Evolutionary conservation across 2,888 invertebrate genomes (phyloP).

Genomic region (Xestia sexstrigata): DNA sequence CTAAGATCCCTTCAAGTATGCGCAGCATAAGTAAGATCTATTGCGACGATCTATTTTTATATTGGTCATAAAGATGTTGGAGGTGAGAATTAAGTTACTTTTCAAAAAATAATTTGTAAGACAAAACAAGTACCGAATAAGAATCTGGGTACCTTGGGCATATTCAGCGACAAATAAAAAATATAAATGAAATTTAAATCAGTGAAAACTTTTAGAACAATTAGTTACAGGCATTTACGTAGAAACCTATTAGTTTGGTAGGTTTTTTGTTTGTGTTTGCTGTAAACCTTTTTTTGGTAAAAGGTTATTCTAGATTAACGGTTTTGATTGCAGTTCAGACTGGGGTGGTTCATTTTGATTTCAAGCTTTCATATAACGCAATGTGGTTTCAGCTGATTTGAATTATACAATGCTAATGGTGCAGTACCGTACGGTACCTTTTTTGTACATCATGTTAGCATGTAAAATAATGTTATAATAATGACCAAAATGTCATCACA

Average conservation of each 20-base stretch:
- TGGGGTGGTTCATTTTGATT: not conserved
- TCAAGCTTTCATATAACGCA: not conserved
- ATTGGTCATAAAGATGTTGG: constrained; percentile 39
- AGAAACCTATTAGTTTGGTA: not conserved
- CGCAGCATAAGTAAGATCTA: constrained; percentile 57
- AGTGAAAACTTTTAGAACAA: not conserved
- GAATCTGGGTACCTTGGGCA: too few relatives aligned
- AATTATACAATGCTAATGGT: not conserved
- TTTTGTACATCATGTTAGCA: not conserved
- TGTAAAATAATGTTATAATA: constrained; percentile 28
- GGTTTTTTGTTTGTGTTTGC: not conserved
- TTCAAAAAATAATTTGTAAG: constrained; percentile 21
- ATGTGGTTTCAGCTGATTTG: not conserved
- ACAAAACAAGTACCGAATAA: not conserved
- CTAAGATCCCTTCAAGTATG: constrained; percentile 26
- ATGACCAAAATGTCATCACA: constrained; percentile 9
- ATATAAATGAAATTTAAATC: not conserved
- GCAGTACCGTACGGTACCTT: not conserved
- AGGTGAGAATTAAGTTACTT: constrained; percentile 30
- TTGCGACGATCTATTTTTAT: constrained; percentile 57
- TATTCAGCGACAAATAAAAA: not conserved
- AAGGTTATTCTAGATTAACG: not conserved
- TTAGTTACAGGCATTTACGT: not conserved
- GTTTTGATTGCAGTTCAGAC: not conserved
- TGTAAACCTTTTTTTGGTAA: not conserved